Conservation (phyloP, 2,888 invertebrate genomes). For the Nasonia oneida region DNA sequence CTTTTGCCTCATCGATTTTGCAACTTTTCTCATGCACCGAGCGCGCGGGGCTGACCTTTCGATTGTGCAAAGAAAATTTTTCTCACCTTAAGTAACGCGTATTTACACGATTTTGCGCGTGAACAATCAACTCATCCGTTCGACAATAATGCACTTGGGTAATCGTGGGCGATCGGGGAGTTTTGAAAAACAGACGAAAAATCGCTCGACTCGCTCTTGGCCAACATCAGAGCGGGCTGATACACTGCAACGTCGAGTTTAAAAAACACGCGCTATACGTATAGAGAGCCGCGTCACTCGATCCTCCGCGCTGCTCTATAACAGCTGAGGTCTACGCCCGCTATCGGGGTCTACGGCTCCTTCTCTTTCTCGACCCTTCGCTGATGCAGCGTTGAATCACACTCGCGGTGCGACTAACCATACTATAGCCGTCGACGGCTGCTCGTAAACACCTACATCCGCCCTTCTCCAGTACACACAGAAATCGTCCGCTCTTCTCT, state of each 20-base stretch:
- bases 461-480: constrained; percentile 48
- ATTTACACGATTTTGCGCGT: not conserved
- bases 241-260: not conserved
- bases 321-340: constrained; percentile 67
- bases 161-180: not conserved
- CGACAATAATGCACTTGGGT: not conserved
- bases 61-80: constrained; percentile 37
- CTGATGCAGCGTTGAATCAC: constrained; percentile 56
- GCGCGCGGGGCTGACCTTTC: constrained; percentile 16
- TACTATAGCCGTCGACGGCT: constrained; percentile 15
- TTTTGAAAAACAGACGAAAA: not conserved
- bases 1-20: constrained; percentile 43
- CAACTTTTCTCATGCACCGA: constrained; percentile 1
- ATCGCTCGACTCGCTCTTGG: not conserved
- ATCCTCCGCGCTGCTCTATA: not conserved
- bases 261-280: not conserved
- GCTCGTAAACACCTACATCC: constrained; percentile 60
- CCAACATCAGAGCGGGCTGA: not conserved
- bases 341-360: constrained; percentile 66
- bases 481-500: not conserved
- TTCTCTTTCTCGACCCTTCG: constrained; percentile 63
- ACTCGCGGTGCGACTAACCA: constrained; percentile 33
- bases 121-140: constrained; percentile 13
- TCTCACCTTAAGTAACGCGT: constrained; percentile 21
- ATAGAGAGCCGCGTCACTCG: not conserved